phyloP scores from a whole-genome alignment of 2,113 vertebrate genomes.

The Azemiops feae region DNA sequence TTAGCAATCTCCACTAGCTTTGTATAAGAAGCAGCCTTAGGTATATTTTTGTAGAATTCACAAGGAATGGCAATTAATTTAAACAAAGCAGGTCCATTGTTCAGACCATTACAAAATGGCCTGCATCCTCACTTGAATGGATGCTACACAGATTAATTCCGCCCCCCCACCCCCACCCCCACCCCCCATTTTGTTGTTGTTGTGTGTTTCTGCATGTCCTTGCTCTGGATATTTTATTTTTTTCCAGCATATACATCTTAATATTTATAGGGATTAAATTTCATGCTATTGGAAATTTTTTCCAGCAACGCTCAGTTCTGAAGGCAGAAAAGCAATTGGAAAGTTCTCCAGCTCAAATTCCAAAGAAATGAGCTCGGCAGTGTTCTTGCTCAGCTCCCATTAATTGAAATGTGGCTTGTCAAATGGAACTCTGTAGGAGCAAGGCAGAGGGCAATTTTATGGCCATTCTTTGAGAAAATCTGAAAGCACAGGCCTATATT shows the following conservation, averaged over 20 bases:
- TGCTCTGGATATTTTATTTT: not conserved
- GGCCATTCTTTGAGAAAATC: not conserved
- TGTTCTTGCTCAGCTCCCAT: not conserved
- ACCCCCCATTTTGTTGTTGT: not conserved
- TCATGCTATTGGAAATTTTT: not conserved
- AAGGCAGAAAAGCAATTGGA: not conserved
- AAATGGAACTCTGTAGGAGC: not conserved
- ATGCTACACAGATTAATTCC: not conserved
- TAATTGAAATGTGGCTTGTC: not conserved
- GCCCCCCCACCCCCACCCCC: no score
- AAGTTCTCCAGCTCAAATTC: not conserved
- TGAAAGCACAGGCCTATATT: not conserved
- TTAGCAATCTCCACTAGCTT: not conserved
- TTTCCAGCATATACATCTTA: not conserved
- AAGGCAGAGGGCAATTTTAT: not conserved
- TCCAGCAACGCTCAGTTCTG: not conserved
- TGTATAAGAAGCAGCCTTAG: constrained; percentile 1
- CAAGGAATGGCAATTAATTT: constrained; percentile 5
- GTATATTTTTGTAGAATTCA: constrained; percentile 32
- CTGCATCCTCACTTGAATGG: not conserved
- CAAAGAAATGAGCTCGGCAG: not conserved
- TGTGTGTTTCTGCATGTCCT: not conserved
- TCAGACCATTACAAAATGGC: not conserved
- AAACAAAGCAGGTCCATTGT: constrained; percentile 6
- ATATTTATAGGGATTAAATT: not conserved